Percentiles rank a stretch among this genome's conserved stretches.
These are phyloP conservation scores for Aldabrachelys gigantea DNA, from an alignment of 2,113 vertebrate genomes.

Conservation along the genomic window DNA sequence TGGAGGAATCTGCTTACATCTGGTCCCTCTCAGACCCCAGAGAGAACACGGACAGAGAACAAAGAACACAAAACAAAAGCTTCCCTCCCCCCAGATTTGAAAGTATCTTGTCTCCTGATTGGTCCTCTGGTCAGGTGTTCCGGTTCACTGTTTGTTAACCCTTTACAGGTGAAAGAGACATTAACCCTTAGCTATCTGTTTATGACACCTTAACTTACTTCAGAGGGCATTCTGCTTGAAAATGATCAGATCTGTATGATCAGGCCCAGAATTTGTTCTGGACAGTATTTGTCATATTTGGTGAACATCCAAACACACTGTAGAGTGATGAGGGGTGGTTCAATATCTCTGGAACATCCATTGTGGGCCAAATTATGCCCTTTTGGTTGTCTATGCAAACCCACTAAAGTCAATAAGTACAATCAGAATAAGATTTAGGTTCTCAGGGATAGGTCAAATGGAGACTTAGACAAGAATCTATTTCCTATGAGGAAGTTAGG, in stretches of 20 bases:
- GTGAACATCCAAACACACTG: not conserved
- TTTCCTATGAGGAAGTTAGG: not conserved
- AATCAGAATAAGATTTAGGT: not conserved
- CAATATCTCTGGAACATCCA: not conserved
- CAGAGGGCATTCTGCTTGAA: not conserved
- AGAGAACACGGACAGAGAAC: too few relatives aligned
- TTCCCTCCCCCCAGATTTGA: too few relatives aligned
- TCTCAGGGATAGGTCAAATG: not conserved
- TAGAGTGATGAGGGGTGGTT: not conserved
- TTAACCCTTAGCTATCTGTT: too few relatives aligned
- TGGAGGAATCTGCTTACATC: too few relatives aligned
- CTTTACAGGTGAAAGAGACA: too few relatives aligned
- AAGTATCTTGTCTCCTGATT: too few relatives aligned
- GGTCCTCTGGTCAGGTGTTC: too few relatives aligned
- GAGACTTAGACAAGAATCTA: not conserved
- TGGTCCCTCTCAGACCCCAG: too few relatives aligned
- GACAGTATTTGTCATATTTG: not conserved
- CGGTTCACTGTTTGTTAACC: too few relatives aligned
- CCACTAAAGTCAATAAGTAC: not conserved
- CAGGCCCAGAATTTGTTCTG: not conserved
- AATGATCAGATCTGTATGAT: not conserved
- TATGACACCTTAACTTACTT: not conserved
- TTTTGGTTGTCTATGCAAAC: not conserved
- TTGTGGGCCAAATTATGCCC: accelerated
- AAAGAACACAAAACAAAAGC: too few relatives aligned